Evolutionary conservation across 2,888 invertebrate species (phyloP).

Genomic region (Pomacea canaliculata): DNA sequence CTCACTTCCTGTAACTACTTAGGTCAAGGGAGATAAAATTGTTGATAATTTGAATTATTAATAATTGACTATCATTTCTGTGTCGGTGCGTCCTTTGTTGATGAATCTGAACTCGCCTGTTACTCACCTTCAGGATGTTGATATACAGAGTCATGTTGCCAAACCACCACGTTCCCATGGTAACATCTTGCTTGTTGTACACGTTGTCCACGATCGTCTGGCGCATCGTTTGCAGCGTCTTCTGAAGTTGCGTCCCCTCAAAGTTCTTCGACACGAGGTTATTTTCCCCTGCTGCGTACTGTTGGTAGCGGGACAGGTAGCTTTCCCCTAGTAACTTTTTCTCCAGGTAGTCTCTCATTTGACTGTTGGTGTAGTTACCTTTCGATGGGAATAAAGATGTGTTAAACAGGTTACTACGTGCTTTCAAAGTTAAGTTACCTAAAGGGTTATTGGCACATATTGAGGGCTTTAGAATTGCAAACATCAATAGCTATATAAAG

Average conservation of each 20-base stretch:
- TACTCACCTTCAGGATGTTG: slow-evolving; percentile 41
- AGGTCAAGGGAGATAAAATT: too few species aligned
- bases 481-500: too few species aligned
- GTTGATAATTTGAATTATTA: too few species aligned
- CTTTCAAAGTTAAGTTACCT: too few species aligned
- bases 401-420: too few species aligned
- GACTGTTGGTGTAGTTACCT: slow-evolving; percentile 40
- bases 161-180: slow-evolving; percentile 49
- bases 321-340: slow-evolving; percentile 39
- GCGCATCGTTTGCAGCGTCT: slow-evolving; percentile 37
- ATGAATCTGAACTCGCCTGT: too few species aligned
- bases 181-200: slow-evolving; percentile 29
- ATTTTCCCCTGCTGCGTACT: slow-evolving; percentile 33
- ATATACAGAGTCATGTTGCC: slow-evolving; percentile 54
- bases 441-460: too few species aligned
- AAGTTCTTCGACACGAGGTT: slow-evolving; percentile 24
- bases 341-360: slow-evolving; percentile 46
- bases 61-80: too few species aligned
- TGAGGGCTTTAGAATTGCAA: too few species aligned
- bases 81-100: too few species aligned
- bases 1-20: too few species aligned
- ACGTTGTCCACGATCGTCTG: slow-evolving; percentile 37
- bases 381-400: neutral
- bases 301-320: slow-evolving; percentile 38
- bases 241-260: slow-evolving; percentile 25